A percentile compares a stretch with the other conserved stretches of the same genome.
These are phyloP conservation scores for Drosophila greeni DNA, from an alignment of 2,888 invertebrate species.

Conservation along the genomic window DNA sequence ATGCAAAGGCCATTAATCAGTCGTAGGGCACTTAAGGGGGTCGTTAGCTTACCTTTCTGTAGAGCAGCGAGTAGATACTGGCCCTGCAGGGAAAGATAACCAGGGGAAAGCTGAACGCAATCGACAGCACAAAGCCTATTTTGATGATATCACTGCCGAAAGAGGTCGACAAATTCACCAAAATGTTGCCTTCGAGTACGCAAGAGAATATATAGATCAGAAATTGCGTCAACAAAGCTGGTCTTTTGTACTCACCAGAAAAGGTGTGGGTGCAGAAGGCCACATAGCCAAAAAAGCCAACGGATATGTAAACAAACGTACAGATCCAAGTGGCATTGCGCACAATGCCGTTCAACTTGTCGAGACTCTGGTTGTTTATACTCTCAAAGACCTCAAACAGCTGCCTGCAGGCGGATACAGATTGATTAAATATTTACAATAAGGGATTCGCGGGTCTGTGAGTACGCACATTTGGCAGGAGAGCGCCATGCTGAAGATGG, in stretches of 20 bases:
- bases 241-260: constrained; percentile 79
- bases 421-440: constrained; percentile 10
- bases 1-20: neutral
- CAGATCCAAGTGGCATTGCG: constrained; percentile 94
- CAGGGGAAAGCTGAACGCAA: constrained; percentile 97
- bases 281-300: constrained; percentile 93
- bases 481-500: constrained; percentile 97
- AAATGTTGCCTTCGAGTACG: constrained; percentile 86
- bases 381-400: constrained; percentile 96
- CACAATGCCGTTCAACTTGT: constrained; percentile 93
- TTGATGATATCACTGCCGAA: constrained; percentile 93
- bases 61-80: constrained; percentile 94
- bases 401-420: constrained; percentile 81
- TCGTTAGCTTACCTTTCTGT: constrained; percentile 84
- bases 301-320: constrained; percentile 91
- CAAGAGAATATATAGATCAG: neutral
- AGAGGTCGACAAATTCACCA: constrained; percentile 91
- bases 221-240: constrained; percentile 2
- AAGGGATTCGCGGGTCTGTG: neutral
- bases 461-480: constrained; percentile 94
- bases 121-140: constrained; percentile 94
- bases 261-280: constrained; percentile 90
- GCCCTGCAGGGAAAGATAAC: constrained; percentile 97
- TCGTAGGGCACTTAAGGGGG: neutral
- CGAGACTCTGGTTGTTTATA: constrained; percentile 90